These are phyloP conservation scores for Acanthosepion esculentum DNA, from an alignment of 2,888 invertebrate genomes.

Conservation along the genomic window DNA sequence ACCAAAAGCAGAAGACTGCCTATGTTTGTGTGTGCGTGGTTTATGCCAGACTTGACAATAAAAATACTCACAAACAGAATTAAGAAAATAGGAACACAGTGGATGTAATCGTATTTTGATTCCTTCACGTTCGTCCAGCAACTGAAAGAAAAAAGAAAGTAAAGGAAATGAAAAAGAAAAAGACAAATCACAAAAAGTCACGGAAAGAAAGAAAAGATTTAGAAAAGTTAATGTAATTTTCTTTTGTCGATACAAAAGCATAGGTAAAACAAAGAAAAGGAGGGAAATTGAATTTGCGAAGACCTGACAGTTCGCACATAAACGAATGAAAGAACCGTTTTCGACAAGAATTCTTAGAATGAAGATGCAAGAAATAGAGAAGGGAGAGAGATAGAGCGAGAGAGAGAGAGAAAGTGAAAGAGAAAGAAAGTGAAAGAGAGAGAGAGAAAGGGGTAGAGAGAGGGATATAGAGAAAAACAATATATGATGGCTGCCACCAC, in stretches of 20 bases:
- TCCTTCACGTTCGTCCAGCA: constrained; percentile 41
- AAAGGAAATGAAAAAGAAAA: background rate
- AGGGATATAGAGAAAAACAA: constrained; percentile 48
- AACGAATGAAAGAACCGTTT: too few relatives aligned
- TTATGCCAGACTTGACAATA: background rate
- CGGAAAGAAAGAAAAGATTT: background rate
- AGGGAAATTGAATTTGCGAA: too few relatives aligned
- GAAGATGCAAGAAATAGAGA: too few relatives aligned
- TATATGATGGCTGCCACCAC: constrained; percentile 43
- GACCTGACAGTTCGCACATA: too few relatives aligned
- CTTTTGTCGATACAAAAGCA: too few relatives aligned
- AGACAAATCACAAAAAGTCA: too few relatives aligned
- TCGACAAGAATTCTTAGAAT: too few relatives aligned
- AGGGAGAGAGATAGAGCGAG: too few relatives aligned
- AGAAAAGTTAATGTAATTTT: too few relatives aligned
- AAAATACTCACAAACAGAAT: constrained; percentile 86
- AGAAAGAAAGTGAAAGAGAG: constrained; percentile 46
- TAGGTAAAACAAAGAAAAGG: too few relatives aligned
- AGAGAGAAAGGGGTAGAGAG: constrained; percentile 51
- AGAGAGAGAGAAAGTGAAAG: background rate
- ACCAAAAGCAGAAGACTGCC: too few relatives aligned
- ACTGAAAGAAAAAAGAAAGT: constrained; percentile 77
- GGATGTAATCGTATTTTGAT: constrained; percentile 86
- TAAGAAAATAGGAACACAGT: constrained; percentile 86
- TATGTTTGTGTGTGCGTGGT: background rate